phyloP scores from a whole-genome alignment of 2,113 vertebrate species.

The Nansenia antarctica region DNA sequence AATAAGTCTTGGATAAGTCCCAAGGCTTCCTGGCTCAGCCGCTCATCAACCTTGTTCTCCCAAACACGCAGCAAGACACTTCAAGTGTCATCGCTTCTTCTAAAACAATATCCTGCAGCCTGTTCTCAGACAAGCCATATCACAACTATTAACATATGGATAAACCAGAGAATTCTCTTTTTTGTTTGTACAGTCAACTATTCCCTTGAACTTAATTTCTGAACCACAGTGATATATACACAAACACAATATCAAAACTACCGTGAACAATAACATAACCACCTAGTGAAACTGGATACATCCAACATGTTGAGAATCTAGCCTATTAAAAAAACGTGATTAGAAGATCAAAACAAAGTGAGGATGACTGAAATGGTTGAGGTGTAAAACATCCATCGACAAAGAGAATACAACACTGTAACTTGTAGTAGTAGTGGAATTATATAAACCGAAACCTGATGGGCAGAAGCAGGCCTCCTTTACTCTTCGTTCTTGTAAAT shows the following conservation, averaged over 20 bases:
- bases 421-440: neutral
- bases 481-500: constrained; percentile 26
- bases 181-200: no score
- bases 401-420: neutral
- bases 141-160: neutral
- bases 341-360: neutral
- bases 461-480: neutral
- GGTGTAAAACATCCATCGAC: neutral
- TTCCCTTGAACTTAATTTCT: neutral
- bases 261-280: neutral
- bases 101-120: neutral
- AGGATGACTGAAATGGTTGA: neutral
- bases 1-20: no score
- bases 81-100: neutral
- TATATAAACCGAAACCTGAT: neutral
- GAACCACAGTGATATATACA: neutral
- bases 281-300: neutral
- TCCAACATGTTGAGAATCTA: neutral
- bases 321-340: neutral
- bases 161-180: no score
- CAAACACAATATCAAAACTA: no score
- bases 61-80: neutral
- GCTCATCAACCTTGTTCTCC: neutral
- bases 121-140: neutral
- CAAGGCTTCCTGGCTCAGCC: neutral